Evolutionary conservation across 2,888 invertebrate species (phyloP).

Genomic region (Melanostoma scalare): DNA sequence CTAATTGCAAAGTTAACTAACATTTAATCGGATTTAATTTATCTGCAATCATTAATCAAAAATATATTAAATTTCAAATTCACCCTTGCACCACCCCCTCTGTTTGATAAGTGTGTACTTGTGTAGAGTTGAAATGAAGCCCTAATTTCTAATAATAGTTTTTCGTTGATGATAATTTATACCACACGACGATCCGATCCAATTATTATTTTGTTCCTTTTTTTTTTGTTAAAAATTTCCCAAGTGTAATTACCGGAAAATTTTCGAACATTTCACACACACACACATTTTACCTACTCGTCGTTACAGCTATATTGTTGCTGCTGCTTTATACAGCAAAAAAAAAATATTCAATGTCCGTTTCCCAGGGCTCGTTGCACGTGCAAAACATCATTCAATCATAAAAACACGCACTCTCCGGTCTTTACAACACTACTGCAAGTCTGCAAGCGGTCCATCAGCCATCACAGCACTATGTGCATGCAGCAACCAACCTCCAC

Average conservation of each 20-base stretch:
- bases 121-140: constrained; percentile 7
- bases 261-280: constrained; percentile 36
- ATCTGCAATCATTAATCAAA: constrained; percentile 62
- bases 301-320: constrained; percentile 31
- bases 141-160: constrained; percentile 47
- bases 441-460: constrained; percentile 54
- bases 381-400: constrained; percentile 69
- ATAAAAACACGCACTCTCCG: constrained; percentile 62
- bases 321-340: constrained; percentile 10
- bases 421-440: constrained; percentile 21
- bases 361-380: constrained; percentile 51
- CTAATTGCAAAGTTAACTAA: constrained; percentile 38
- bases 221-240: constrained; percentile 43
- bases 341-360: constrained; percentile 44
- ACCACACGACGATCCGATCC: constrained; percentile 54
- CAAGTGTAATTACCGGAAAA: constrained; percentile 71
- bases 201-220: constrained; percentile 57
- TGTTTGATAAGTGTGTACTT: neutral
- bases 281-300: neutral
- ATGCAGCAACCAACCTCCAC: constrained; percentile 11
- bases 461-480: constrained; percentile 22
- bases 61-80: constrained; percentile 54
- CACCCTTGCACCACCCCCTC: neutral
- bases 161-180: constrained; percentile 58
- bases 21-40: constrained; percentile 47